Evolutionary conservation across 1,140 invertebrate species (phyloP).

Genomic region (Drosophila jambulina): DNA sequence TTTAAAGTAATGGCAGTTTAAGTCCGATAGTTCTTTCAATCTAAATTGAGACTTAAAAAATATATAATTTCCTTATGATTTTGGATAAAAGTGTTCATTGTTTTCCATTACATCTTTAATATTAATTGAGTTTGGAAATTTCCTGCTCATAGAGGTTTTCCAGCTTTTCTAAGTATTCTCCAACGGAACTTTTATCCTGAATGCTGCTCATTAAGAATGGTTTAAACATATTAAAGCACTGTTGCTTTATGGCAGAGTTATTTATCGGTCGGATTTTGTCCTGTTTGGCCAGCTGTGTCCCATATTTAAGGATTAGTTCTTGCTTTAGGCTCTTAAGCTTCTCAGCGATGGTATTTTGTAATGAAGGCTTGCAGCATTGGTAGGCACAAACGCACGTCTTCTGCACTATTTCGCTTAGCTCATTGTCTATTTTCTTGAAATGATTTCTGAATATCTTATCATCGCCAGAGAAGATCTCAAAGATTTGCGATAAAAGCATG

Average conservation of each 20-base stretch:
- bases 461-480: constrained; percentile 38
- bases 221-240: constrained; percentile 49
- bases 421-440: constrained; percentile 34
- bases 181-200: background rate
- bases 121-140: constrained; percentile 7
- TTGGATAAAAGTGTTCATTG: background rate
- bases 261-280: constrained; percentile 7
- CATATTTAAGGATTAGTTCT: constrained; percentile 42
- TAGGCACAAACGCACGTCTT: constrained; percentile 11
- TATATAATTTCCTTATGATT: background rate
- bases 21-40: no score
- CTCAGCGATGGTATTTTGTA: background rate
- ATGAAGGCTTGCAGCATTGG: background rate
- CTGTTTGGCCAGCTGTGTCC: constrained; percentile 14
- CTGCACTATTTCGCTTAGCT: constrained; percentile 38
- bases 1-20: background rate
- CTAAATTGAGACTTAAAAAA: background rate
- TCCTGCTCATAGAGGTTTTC: constrained; percentile 41
- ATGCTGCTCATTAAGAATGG: constrained; percentile 14
- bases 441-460: constrained; percentile 22
- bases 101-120: no score
- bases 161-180: constrained; percentile 47
- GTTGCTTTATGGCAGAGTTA: constrained; percentile 11
- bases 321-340: constrained; percentile 24
- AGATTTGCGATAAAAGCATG: constrained; percentile 39